A percentile compares a stretch with the other conserved stretches of the same genome.
phyloP scores from a whole-genome alignment of 2,113 vertebrate genomes.

The Peromyscus leucopus region DNA sequence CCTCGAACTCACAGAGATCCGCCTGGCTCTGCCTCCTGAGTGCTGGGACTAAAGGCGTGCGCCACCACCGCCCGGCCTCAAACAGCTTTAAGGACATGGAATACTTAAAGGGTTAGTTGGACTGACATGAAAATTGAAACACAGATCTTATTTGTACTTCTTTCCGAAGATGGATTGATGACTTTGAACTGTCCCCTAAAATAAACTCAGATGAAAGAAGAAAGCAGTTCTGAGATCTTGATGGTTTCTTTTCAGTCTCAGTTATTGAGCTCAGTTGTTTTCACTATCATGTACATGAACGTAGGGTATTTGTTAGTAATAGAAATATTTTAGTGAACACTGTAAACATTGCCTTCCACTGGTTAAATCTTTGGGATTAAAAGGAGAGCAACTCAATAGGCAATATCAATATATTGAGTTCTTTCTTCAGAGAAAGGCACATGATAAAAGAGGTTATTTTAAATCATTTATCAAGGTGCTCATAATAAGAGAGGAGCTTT shows the following conservation, averaged over 20 bases:
- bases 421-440: not conserved
- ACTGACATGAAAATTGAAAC: not conserved
- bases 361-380: constrained; percentile 1
- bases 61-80: too few species aligned
- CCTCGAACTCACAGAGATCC: too few species aligned
- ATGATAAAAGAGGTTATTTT: constrained; percentile 33
- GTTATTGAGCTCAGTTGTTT: not conserved
- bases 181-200: constrained; percentile 34
- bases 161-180: not conserved
- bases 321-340: not conserved
- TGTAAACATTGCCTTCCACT: not conserved
- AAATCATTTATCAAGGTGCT: not conserved
- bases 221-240: not conserved
- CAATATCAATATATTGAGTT: not conserved
- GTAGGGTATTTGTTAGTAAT: not conserved
- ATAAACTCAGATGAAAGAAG: not conserved
- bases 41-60: too few species aligned
- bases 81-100: constrained; percentile 49
- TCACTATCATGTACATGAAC: not conserved
- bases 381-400: not conserved
- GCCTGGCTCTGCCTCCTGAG: too few species aligned
- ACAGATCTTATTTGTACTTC: constrained; percentile 47
- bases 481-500: not conserved
- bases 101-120: constrained; percentile 5
- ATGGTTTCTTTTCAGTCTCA: constrained; percentile 4